Evolutionary conservation across 2,113 vertebrate species (phyloP).

Genomic region (Prunella himalayana): DNA sequence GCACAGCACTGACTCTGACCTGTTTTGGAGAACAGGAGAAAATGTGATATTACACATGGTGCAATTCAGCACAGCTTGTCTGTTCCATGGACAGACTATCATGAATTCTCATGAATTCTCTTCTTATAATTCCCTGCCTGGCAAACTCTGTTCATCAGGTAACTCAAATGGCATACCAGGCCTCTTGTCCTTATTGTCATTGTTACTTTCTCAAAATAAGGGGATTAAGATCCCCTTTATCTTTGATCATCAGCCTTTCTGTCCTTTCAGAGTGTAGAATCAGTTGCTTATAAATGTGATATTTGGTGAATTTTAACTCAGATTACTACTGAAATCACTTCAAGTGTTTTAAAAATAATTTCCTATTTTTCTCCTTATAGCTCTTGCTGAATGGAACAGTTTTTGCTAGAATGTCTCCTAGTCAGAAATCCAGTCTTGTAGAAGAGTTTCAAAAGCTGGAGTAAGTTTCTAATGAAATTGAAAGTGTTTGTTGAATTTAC

Average conservation of each 20-base stretch:
- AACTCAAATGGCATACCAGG: background rate
- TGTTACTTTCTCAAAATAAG: background rate
- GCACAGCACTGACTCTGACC: background rate
- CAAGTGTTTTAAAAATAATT: background rate
- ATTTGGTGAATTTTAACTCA: background rate
- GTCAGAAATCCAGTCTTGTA: constrained; percentile 77
- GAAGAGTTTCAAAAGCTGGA: constrained; percentile 81
- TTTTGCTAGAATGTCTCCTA: constrained; percentile 82
- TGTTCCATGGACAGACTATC: background rate
- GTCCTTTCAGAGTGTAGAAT: background rate
- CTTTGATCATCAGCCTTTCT: background rate
- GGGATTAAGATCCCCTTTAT: background rate
- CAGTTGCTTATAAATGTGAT: background rate
- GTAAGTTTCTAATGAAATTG: constrained; percentile 64
- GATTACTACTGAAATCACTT: background rate
- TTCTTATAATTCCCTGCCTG: background rate
- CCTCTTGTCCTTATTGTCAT: background rate
- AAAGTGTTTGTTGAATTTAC: background rate
- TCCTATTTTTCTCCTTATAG: constrained; percentile 32
- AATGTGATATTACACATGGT: background rate
- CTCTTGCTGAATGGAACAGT: constrained; percentile 76
- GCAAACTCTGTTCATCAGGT: background rate
- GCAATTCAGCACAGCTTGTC: background rate
- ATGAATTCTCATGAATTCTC: background rate
- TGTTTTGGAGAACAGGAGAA: background rate